Evolutionary conservation across 2,797 vertebrate genomes (phyloP), one percentile per base, ranked within the genome.

Genomic region (Lagocephalus sceleratus): DNA sequence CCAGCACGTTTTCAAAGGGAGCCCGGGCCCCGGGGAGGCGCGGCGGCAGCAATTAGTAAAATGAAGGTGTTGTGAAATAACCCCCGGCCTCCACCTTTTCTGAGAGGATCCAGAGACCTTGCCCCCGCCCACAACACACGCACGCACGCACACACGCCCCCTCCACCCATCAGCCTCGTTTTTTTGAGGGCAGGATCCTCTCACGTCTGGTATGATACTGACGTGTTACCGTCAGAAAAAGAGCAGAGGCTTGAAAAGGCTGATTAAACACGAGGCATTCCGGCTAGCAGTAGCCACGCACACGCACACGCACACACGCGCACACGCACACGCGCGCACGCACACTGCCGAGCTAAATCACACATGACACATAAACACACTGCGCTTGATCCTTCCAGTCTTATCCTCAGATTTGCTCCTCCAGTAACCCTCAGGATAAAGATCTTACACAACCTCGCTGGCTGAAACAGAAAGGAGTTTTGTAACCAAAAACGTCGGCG

Each of bases 401-500:
- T 81, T 84, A 83, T 83, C 85, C 65, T 73, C 51, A 83, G 76
- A 85, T 82, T 78, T 81, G 63, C 66, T 81, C 70, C 70, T 78
- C 62, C 23, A 60, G 59, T 58, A 56, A 64, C 54, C 73, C 59
- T 71, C 17, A 1, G 82, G 83, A 80, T 88, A 74, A 86, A 66
- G 77, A 55, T 42, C 68, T 86, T 87, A 84, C 35, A 81, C 78
- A 87, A 83, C 60, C 59, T 57, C 9, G 6, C 23, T 5, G 19
- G 44, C 57, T 58, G 62, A 72, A 26, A 55, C 63, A 58, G 44
- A 57, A 47, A 65, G 45, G 26, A 58, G 50, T 40, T 3, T 21
- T 3, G 19, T 67, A 59, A 58, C 68, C 57, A 68, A 67, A 75
- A 82, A 48, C 32, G 32, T 12, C 50, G 1, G 20, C 6, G 26